A percentile compares a stretch with the other conserved stretches of the same genome.
phyloP scores from a whole-genome alignment of 2,797 vertebrate genomes.

The Knipowitschia caucasica region DNA sequence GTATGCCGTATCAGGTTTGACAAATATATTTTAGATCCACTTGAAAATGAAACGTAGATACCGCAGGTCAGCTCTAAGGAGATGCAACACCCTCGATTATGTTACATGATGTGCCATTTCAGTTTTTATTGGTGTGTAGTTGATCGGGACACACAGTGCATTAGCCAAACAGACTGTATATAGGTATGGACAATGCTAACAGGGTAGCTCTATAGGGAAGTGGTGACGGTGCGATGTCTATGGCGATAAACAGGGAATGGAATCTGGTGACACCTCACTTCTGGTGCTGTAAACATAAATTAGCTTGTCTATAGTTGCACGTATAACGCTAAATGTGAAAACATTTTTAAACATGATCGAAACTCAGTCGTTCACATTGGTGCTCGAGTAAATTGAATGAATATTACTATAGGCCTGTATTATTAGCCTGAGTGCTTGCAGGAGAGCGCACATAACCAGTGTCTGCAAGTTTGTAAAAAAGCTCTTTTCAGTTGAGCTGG shows the following conservation, averaged over 20 bases:
- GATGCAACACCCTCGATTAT: no score
- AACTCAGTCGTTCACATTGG: conserved; percentile 7
- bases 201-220: no score
- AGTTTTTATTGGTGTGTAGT: no score
- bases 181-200: no score
- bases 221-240: no score
- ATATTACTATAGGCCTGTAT: conserved; percentile 34
- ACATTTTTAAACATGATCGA: conserved; percentile 12
- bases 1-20: no score
- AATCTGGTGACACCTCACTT: background rate
- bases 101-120: no score
- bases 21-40: no score
- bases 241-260: background rate
- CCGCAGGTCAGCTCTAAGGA: no score
- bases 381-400: conserved; percentile 29
- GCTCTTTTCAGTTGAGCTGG: conserved; percentile 50
- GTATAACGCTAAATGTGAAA: conserved; percentile 4
- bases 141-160: no score
- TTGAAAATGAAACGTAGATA: no score
- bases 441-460: conserved; percentile 40
- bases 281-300: background rate
- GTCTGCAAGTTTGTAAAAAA: conserved; percentile 32
- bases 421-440: conserved; percentile 44
- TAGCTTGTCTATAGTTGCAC: background rate
- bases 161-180: no score